These are phyloP conservation scores for Trissoscelio sp. DNA, from an alignment of 2,888 invertebrate genomes.

Conservation along the genomic window DNA sequence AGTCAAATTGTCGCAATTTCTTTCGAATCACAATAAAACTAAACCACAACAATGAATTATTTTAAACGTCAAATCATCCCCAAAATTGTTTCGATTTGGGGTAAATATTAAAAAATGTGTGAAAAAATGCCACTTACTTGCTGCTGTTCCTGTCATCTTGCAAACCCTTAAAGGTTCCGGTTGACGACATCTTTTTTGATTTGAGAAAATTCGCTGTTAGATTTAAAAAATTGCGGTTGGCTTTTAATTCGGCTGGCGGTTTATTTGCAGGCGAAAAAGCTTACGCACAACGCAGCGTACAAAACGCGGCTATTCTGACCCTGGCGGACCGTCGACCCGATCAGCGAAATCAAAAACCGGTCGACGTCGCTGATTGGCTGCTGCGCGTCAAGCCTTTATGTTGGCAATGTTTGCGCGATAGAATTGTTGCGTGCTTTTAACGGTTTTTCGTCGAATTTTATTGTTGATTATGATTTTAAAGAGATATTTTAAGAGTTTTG, in stretches of 20 bases:
- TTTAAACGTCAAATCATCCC: too few relatives aligned
- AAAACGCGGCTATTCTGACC: conserved; percentile 51
- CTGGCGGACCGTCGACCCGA: conserved; percentile 30
- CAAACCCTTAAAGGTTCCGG: conserved; percentile 86
- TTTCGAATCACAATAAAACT: too few relatives aligned
- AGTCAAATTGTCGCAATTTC: neutral
- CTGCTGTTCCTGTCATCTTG: conserved; percentile 87
- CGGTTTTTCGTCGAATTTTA: too few relatives aligned
- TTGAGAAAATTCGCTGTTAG: too few relatives aligned
- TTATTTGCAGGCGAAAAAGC: neutral
- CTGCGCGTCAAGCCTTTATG: neutral
- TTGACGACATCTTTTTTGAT: conserved; percentile 86
- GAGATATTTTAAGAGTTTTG: too few relatives aligned
- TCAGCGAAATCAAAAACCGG: conserved; percentile 41
- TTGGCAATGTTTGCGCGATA: conserved; percentile 12
- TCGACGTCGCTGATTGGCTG: conserved; percentile 26
- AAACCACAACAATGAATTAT: too few relatives aligned
- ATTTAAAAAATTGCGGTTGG: too few relatives aligned
- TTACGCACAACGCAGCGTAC: conserved; percentile 17
- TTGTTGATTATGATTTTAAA: too few relatives aligned
- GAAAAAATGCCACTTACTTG: conserved; percentile 84
- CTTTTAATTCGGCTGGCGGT: neutral
- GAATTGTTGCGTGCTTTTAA: neutral
- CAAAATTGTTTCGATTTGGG: too few relatives aligned
- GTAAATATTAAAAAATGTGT: too few relatives aligned